These are phyloP conservation scores for Diaphora mendica DNA, from an alignment of 2,888 invertebrate genomes.

Conservation along the genomic window DNA sequence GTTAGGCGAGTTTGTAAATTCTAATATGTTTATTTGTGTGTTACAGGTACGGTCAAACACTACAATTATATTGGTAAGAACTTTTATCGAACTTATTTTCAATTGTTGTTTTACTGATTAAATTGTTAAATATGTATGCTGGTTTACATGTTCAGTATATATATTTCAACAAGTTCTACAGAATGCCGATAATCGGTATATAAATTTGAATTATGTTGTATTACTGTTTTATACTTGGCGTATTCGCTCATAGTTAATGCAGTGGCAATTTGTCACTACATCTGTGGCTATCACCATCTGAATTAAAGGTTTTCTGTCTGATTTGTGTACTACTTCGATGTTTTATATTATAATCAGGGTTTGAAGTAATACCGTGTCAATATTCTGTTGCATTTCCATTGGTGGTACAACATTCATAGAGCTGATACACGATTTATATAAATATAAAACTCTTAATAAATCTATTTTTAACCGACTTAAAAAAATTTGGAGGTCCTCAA, in stretches of 20 bases:
- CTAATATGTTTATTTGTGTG: not conserved
- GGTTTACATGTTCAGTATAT: no score
- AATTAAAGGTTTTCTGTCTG: constrained; percentile 44
- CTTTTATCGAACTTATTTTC: not conserved
- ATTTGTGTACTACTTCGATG: constrained; percentile 40
- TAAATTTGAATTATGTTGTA: not conserved
- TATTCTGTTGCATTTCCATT: constrained; percentile 22
- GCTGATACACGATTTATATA: constrained; percentile 3
- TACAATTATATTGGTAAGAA: constrained; percentile 14
- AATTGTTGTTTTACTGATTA: not conserved
- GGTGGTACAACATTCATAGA: not conserved
- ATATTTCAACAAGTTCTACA: no score
- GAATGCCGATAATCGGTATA: no score
- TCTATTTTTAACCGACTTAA: no score
- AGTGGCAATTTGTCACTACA: constrained; percentile 68
- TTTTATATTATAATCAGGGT: constrained; percentile 34
- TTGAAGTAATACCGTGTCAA: constrained; percentile 33
- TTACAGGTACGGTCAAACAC: constrained; percentile 10
- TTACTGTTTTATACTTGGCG: constrained; percentile 47
- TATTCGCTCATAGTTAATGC: constrained; percentile 70
- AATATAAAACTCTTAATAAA: no score
- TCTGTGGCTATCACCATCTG: constrained; percentile 39
- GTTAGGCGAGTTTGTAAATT: not conserved
- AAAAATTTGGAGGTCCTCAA: no score
- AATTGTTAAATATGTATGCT: no score